Conservation (phyloP, 2,113 vertebrate species). For the Sclerurus mexicanus region DNA sequence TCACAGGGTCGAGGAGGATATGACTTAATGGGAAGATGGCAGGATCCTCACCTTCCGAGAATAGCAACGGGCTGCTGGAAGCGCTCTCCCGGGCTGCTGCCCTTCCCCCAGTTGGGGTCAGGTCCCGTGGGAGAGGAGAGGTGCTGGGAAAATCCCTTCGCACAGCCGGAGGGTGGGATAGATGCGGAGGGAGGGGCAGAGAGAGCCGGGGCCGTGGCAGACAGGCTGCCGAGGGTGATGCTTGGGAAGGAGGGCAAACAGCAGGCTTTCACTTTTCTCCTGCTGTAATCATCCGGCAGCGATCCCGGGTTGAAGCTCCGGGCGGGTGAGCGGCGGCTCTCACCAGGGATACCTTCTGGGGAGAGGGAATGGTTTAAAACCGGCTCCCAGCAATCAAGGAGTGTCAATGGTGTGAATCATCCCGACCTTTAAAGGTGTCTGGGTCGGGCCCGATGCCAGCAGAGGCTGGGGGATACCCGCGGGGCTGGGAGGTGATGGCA, state of each 20-base stretch:
- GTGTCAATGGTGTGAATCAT: constrained; percentile 13
- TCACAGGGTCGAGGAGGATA: not conserved
- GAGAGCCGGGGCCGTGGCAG: fast-evolving
- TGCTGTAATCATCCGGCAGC: not conserved
- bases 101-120: not conserved
- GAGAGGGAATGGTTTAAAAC: not conserved
- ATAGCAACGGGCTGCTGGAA: not conserved
- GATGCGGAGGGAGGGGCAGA: not conserved
- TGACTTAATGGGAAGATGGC: constrained; percentile 21
- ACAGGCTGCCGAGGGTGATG: not conserved
- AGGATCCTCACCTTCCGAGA: constrained; percentile 12
- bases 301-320: not conserved
- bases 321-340: constrained; percentile 5
- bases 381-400: not conserved
- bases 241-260: not conserved
- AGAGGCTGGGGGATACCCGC: not conserved
- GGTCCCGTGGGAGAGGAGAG: not conserved
- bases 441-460: not conserved
- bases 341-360: constrained; percentile 15
- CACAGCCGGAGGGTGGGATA: not conserved
- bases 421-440: not conserved
- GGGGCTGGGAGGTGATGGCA: not conserved
- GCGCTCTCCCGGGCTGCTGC: not conserved
- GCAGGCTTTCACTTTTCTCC: not conserved
- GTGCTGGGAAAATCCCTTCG: not conserved